Evolutionary conservation across 1,140 invertebrate species (phyloP).

Genomic region (Calephelis virginiensis): DNA sequence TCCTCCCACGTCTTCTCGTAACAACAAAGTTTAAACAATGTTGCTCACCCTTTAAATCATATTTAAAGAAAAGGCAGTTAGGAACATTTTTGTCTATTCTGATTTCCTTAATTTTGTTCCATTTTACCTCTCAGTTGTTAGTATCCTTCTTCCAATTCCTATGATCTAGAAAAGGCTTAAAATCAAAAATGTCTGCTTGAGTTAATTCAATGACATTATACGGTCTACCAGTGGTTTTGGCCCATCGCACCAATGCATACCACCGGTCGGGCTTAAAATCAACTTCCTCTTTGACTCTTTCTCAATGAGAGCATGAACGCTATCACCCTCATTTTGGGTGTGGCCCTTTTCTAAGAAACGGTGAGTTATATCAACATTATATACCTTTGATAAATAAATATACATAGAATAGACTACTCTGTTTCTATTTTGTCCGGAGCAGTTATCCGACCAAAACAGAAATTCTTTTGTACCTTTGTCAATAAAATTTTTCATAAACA

Average conservation of each 20-base stretch:
- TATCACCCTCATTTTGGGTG: conserved; percentile 56
- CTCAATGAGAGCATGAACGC: conserved; percentile 53
- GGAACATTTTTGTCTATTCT: too few relatives aligned
- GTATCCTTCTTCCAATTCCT: too few relatives aligned
- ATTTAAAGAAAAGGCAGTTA: too few relatives aligned
- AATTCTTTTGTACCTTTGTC: conserved; percentile 19
- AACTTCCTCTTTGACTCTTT: conserved; percentile 32
- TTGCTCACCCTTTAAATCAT: too few relatives aligned
- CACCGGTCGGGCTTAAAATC: conserved; percentile 39
- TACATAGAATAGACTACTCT: conserved; percentile 45
- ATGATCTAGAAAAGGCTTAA: conserved; percentile 26
- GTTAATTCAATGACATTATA: conserved; percentile 38
- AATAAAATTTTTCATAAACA: conserved; percentile 28
- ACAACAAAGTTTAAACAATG: too few relatives aligned
- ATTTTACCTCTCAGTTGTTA: conserved; percentile 13
- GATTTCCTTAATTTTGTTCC: neutral
- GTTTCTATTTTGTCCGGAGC: conserved; percentile 55
- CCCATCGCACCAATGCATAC: conserved; percentile 40
- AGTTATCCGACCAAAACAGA: conserved; percentile 51
- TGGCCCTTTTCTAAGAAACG: conserved; percentile 51
- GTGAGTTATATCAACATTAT: conserved; percentile 41
- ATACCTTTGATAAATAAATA: conserved; percentile 33
- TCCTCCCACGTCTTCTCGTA: too few relatives aligned
- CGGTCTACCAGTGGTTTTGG: conserved; percentile 35
- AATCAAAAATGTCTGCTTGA: conserved; percentile 37